Percentiles rank a stretch among this genome's conserved stretches.
Evolutionary conservation across 2,797 vertebrate species (phyloP).

Genomic region (Apogon talboti): DNA sequence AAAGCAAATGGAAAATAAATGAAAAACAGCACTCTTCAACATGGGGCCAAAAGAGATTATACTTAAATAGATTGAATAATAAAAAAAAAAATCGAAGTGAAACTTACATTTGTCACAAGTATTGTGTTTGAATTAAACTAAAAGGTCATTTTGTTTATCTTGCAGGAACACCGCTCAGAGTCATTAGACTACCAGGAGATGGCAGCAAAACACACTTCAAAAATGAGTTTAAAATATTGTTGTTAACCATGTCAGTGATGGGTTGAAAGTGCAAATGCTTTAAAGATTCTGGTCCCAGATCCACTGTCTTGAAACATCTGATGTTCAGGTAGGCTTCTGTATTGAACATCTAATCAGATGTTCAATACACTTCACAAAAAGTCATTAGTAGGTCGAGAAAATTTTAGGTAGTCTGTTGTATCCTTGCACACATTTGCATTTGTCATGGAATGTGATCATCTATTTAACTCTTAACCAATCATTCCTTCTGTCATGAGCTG

Average conservation of each 20-base stretch:
- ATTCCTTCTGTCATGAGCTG: constrained; percentile 32
- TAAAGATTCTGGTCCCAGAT: not conserved
- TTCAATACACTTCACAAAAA: too few relatives aligned
- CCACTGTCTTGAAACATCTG: too few relatives aligned
- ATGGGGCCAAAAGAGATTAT: not conserved
- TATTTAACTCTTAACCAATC: not conserved
- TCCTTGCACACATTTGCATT: not conserved
- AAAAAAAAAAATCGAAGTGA: not conserved
- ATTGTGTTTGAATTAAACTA: not conserved
- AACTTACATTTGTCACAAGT: not conserved
- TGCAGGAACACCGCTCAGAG: constrained; percentile 1
- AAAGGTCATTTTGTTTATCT: constrained; percentile 17
- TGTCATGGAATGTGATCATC: constrained; percentile 3
- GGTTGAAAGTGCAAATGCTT: constrained; percentile 1
- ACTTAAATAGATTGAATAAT: not conserved
- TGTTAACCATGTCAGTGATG: constrained; percentile 1
- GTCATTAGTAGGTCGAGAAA: too few relatives aligned
- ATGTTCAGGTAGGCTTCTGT: too few relatives aligned
- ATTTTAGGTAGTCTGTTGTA: not conserved
- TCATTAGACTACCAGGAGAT: constrained; percentile 71
- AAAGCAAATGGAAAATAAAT: constrained; percentile 5
- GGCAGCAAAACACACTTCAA: constrained; percentile 74
- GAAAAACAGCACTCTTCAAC: constrained; percentile 1
- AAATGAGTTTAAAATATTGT: not conserved
- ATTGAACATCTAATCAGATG: too few relatives aligned